Conservation (phyloP, 2,113 vertebrate species). For the Rallus limicola region DNA sequence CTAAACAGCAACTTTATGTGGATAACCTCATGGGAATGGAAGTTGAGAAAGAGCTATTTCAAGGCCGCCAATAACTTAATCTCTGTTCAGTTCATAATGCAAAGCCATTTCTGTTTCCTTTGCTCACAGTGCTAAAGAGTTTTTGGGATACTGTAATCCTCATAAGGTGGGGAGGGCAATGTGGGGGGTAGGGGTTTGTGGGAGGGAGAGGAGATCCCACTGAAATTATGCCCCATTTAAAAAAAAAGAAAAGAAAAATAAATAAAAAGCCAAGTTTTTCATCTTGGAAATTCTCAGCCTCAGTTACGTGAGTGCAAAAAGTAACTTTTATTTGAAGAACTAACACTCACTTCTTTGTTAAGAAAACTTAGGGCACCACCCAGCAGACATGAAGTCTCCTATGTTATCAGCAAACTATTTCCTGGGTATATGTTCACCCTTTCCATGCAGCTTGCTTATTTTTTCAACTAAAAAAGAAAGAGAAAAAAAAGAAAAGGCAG, state of each 20-base stretch:
- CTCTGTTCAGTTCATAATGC: conserved; percentile 77
- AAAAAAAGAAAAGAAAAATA: conserved; percentile 55
- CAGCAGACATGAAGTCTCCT: conserved; percentile 83
- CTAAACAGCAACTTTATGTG: conserved; percentile 77
- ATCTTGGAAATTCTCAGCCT: conserved; percentile 69
- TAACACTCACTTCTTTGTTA: conserved; percentile 83
- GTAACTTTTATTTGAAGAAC: conserved; percentile 77
- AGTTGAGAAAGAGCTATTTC: conserved; percentile 82
- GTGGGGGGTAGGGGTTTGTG: conserved; percentile 59
- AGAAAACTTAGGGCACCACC: conserved; percentile 76
- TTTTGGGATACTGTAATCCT: conserved; percentile 58
- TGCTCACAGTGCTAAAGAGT: conserved; percentile 55
- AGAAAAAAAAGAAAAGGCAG: conserved; percentile 13
- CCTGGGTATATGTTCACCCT: conserved; percentile 71
- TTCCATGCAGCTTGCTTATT: conserved; percentile 63
- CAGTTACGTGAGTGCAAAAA: conserved; percentile 73
- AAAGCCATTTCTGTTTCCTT: conserved; percentile 73
- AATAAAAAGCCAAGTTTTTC: conserved; percentile 49
- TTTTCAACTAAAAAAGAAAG: conserved; percentile 19
- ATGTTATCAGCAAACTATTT: conserved; percentile 82
- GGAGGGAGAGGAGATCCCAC: conserved; percentile 64
- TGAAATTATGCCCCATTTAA: conserved; percentile 67
- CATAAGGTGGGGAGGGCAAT: conserved; percentile 34
- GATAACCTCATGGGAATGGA: conserved; percentile 79
- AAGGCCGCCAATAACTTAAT: conserved; percentile 80